phyloP scores from a whole-genome alignment of 1,140 invertebrate genomes.

The Drosophila pallidifrons region DNA sequence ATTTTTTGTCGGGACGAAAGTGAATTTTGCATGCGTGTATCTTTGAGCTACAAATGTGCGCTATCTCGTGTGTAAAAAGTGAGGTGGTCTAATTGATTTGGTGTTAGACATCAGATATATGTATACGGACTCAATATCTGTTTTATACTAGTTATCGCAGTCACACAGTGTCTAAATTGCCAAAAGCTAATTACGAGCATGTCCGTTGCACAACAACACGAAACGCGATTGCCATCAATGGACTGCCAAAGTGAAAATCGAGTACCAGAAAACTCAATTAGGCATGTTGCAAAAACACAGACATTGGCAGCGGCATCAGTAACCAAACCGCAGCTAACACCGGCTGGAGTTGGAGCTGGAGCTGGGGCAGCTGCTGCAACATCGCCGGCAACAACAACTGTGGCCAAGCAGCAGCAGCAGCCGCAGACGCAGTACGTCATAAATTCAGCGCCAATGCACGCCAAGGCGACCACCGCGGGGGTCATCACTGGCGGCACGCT shows the following conservation, averaged over 20 bases:
- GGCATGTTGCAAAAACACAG: slow-evolving; percentile 64
- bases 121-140: neutral
- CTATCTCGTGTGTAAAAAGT: neutral
- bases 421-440: slow-evolving; percentile 73
- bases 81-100: slow-evolving; percentile 30
- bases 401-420: slow-evolving; percentile 20
- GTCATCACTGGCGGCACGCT: slow-evolving; percentile 67
- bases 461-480: slow-evolving; percentile 71
- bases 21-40: slow-evolving; percentile 35
- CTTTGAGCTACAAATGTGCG: slow-evolving; percentile 1
- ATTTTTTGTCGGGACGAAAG: neutral
- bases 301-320: slow-evolving; percentile 12
- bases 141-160: neutral
- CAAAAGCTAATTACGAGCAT: slow-evolving; percentile 61
- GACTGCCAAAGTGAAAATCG: slow-evolving; percentile 76
- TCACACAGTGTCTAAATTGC: neutral
- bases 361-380: slow-evolving; percentile 12
- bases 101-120: slow-evolving; percentile 61
- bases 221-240: slow-evolving; percentile 51
- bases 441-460: slow-evolving; percentile 76
- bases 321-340: slow-evolving; percentile 43
- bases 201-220: slow-evolving; percentile 55
- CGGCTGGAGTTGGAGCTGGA: neutral
- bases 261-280: slow-evolving; percentile 81
- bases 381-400: slow-evolving; percentile 3